phyloP scores from a whole-genome alignment of 2,888 invertebrate genomes.

The Argyresthia goedartella region DNA sequence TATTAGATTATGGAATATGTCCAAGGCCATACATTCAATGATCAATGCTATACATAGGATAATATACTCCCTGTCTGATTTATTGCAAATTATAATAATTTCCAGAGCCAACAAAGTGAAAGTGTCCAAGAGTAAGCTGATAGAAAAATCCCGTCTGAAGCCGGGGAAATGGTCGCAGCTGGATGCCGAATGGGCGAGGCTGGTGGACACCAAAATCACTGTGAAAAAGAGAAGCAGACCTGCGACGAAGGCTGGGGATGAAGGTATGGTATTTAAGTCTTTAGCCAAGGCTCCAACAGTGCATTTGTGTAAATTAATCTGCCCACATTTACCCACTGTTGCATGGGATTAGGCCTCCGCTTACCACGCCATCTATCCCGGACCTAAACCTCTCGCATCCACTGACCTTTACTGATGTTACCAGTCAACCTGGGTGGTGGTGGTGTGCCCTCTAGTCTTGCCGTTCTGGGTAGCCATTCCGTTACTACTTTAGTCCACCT shows the following conservation, averaged over 20 bases:
- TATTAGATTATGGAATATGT: background rate
- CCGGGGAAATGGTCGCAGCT: conserved; percentile 73
- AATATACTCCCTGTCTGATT: too few relatives aligned
- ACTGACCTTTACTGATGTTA: too few relatives aligned
- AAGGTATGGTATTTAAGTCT: conserved; percentile 19
- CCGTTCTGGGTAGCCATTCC: too few relatives aligned
- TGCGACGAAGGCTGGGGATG: conserved; percentile 20
- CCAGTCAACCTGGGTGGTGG: too few relatives aligned
- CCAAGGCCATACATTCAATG: too few relatives aligned
- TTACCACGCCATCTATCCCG: too few relatives aligned
- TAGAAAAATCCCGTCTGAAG: conserved; percentile 70
- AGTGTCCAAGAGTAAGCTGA: conserved; percentile 66
- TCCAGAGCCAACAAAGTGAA: conserved; percentile 68
- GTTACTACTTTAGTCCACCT: too few relatives aligned
- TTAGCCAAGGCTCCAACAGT: background rate
- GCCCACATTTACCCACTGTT: background rate
- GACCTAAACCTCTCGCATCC: too few relatives aligned
- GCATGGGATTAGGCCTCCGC: background rate
- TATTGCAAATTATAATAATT: conserved; percentile 10
- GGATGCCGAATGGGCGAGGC: conserved; percentile 70
- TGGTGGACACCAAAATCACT: conserved; percentile 28
- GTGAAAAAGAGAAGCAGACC: conserved; percentile 31
- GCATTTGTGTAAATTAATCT: background rate
- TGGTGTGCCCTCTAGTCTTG: too few relatives aligned
- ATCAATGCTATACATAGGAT: too few relatives aligned